Base-by-base conservation (phyloP, 2,888 invertebrate species). In the Uropetala carovei region DNA sequence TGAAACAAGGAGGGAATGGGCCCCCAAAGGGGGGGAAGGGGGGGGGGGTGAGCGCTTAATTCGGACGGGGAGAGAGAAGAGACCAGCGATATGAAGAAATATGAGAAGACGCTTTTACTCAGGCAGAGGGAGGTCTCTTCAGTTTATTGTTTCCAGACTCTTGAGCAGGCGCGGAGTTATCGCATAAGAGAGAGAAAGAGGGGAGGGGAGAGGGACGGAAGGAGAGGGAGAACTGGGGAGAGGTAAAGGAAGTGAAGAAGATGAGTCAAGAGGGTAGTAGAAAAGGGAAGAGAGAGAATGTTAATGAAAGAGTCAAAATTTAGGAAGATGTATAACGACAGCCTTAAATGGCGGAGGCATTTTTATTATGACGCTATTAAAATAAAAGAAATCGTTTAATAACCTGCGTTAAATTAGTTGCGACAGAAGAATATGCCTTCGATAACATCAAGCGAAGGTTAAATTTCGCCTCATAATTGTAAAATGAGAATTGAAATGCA, bases 81-180 rank as follows among this genome's bases (percentile, higher is more conserved):
- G n/a, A 57, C 83, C 16, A 57, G 56, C 56, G 56, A 83, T 83
- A 56, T 83, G 83, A 83, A 86, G 59, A 86, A 86, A 86, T 59
- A 86, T 27, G 85, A 89, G 64, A 56, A 89, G 43, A n/a, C 27
- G 14, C n/a, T 68, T 27, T 22, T 10, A n/a, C 16, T 18, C 86
- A 60, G 75, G 27, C 30, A 64, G 43, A n/a, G n/a, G 89, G 14
- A 7, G 11, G 43, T 18, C 27, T 18, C 13, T 0, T 30, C 18
- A 9, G 11, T 43, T n/a, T 89, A 64, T 60, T 60, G 64, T 86
- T 64, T 16, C 89, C 43, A 64, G 64, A 89, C 59, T 43, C 43
- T 7, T 30, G 16, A 18, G 57, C 43, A 18, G 9, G 16, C 56
- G 82, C 11, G 18, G 57, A 43, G 18, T 83, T 83, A 43, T 43